A percentile compares a stretch with the other conserved stretches of the same genome.
Conservation (phyloP, 2,888 invertebrate species). For the Chouioia cunea region DNA sequence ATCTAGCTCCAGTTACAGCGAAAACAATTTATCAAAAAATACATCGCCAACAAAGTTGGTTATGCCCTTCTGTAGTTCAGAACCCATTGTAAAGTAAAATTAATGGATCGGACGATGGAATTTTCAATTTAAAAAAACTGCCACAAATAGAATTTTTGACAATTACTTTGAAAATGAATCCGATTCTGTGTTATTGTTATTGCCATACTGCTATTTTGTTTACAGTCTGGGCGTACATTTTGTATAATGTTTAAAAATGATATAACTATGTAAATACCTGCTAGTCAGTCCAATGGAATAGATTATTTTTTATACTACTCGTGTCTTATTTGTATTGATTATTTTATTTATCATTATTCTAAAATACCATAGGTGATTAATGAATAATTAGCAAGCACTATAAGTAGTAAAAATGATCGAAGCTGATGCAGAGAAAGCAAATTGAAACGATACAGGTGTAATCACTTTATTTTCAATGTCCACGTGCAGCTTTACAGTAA, state of each 20-base stretch:
- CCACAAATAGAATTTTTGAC: constrained; percentile 3
- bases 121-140: neutral
- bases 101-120: too few relatives aligned
- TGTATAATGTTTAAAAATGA: constrained; percentile 1
- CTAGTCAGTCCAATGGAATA: neutral
- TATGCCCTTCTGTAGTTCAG: too few relatives aligned
- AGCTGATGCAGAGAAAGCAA: constrained; percentile 39
- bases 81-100: too few relatives aligned
- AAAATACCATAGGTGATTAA: too few relatives aligned
- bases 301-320: neutral
- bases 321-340: too few relatives aligned
- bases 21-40: constrained; percentile 14
- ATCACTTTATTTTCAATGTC: constrained; percentile 66
- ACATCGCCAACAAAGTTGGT: too few relatives aligned
- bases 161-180: neutral
- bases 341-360: too few relatives aligned
- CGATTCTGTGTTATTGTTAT: too few relatives aligned
- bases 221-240: constrained; percentile 11
- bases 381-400: too few relatives aligned
- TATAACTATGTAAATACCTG: neutral
- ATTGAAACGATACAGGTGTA: constrained; percentile 56
- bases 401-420: neutral
- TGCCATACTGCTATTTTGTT: neutral
- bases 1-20: constrained; percentile 17
- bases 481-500: constrained; percentile 64